Evolutionary conservation across 1,140 invertebrate genomes (phyloP), one percentile per base, ranked within the genome.

Genomic region (Cydia amplana): DNA sequence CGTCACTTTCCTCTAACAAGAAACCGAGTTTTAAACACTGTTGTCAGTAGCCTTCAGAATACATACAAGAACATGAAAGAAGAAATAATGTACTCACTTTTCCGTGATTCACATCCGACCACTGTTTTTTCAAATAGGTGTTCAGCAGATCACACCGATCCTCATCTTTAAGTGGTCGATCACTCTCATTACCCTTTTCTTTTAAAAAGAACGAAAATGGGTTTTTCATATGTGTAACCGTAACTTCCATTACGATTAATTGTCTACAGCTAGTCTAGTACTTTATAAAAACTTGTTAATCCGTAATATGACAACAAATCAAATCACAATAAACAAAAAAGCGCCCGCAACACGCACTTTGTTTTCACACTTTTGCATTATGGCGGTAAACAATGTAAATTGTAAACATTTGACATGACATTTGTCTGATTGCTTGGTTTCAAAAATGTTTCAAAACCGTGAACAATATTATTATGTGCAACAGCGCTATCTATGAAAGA

Each of bases 81-180:
- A 4, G 6, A 55, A n/a, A 55, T n/a, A 16, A 51, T 20, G 36
- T 51, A 73, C 76, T 81, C 82, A 87, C 87, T 76, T 88, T 83
- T 6, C 85, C 86, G 63, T 87, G 83, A 65, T 77, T 79, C 16
- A 78, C 74, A 72, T 84, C 80, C 10, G 78, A 78, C 16, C 77
- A 64, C 75, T 75, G 46, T 46, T 25, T 74, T 20, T 73, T 75
- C 3, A 20, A 65, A 73, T 46, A 60, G 20, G 20, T n/a, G 18
- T 60, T 60, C 20, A 23, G 55, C 18, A 60, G 18, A 23, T 60
- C 20, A 23, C 18, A 60, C 18, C 55, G 55, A 23, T 60, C 55
- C n/a, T 60, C 20, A 23, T 60, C 55, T 9, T 10, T 2, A 18
- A 23, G 20, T 60, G 7, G 16, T 10, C 20, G 55, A 12, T 23